Evolutionary conservation across 2,113 vertebrate genomes (phyloP), one percentile per base, ranked within the genome.

Genomic region (Scophthalmus maximus): DNA sequence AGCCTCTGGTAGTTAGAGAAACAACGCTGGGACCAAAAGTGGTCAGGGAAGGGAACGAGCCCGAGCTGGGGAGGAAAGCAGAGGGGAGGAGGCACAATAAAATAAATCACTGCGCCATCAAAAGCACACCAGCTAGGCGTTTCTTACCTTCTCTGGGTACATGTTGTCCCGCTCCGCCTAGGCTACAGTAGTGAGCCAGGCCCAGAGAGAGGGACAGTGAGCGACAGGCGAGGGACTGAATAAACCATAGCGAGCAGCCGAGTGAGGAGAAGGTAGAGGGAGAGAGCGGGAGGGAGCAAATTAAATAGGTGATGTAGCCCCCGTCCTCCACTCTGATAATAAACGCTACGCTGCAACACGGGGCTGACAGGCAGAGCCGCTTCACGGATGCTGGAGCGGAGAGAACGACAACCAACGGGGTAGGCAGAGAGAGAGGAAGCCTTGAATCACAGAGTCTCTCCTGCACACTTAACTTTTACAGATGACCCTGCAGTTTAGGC

Each of bases 121-220:
- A 74, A 76, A 71, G 57, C 68, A 50, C 40, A 34, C 12, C 67
- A 59, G 56, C 61, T 14, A 23, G 12, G 51, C n/a, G 17, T 25
- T n/a, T 65, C 87, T 88, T 90, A 90, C 88, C 87, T 89, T 86
- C 68, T 89, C 78, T 57, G 87, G 84, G 82, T 88, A 89, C 82
- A 93, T 85, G 73, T 40, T 80, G 79, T 82, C 75, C 72, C 69
- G 14, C 68, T 74, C 53, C 73, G 71, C 30, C n/a, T 8, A 9
- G 64, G 62, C 63, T 47, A 65, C 50, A 68, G 27, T 3, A 18
- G 56, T 22, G 47, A 78, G 60, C 44, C 53, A 5, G 55, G 62
- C 73, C 61, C 78, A 42, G 47, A 75, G 12, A 56, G 52, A 58
- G 29, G 47, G 27, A 29, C 26, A 15, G 26, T 22, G 50, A 74